Base-by-base conservation (phyloP, 2,113 vertebrate genomes). In the Triplophysa siluroides region DNA sequence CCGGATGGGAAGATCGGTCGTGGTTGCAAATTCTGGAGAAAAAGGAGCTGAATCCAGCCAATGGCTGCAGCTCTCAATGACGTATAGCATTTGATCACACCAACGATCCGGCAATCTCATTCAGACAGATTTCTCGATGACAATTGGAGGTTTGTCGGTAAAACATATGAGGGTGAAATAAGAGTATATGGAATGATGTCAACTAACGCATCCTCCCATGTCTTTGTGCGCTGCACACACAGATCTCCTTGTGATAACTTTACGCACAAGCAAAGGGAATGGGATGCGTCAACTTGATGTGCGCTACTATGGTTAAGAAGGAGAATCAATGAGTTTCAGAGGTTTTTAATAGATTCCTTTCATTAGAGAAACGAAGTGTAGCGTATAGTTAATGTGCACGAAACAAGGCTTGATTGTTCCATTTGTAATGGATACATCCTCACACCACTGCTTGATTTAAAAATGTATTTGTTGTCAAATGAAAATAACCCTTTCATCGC, bases 1-100 rank as follows among this genome's bases (percentile, higher is more conserved):
- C 78, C 77, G 58, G 83, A 80, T 79, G 50, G 61, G 76, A 78
- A 60, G 75, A 78, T 78, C 62, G 71, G 45, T 76, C 79, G 85
- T 63, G 80, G 47, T 78, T 79, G 79, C 86, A 83, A 79, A 86
- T 81, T 79, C 70, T 75, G 82, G 78, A 80, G 74, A 29, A 70
- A 86, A 86, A 83, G 78, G 68, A 69, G 83, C 50, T 72, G 66
- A 78, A 86, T 65, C 38, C 84, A 82, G 76, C 88, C 86, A 89
- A 89, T 89, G 84, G 79, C 79, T 38, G 84, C 71, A 75, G 84
- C 81, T 83, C 78, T 56, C 76, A 81, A 85, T 89, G 88, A 89
- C 88, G 88, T 89, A 86, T 86, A 24, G 76, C 75, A 52, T 78
- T 56, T 79, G 86, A 85, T 76, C 29, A 81, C 19, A 61, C 61